Base-by-base conservation (phyloP, 2,888 invertebrate genomes). In the Hyposoter dolosus region DNA sequence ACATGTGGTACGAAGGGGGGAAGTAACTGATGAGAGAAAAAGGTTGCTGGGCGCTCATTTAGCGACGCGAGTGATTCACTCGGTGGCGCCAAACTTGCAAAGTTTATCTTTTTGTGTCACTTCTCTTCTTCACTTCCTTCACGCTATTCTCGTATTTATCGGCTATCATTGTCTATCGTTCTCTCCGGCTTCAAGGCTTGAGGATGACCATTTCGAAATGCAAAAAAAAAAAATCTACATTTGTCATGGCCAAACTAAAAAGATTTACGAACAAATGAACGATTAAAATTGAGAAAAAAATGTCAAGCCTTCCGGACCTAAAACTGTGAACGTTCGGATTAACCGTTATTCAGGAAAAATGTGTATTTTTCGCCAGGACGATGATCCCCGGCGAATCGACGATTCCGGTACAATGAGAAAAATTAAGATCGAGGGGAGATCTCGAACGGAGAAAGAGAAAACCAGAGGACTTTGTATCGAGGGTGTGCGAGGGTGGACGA, bases 51-150 rank as follows among this genome's bases (percentile, higher is more conserved):
- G 87, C 82, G 88, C 88, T 91, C 90, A 91, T 90, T 91, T 90
- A 83, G 88, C 90, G 89, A 88, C 88, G 88, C 87, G 82, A 35
- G 77, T 91, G 91, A 91, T 90, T 91, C 90, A 91, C 87, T 90
- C 87, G 76, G 85, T 85, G 91, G 89, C 91, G 91, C 90, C 90
- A 89, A 90, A 88, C 89, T 85, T 71, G 66, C 47, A 69, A 69
- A 56, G 83, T 84, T 89, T 89, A 90, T 91, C 89, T 89, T 87
- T 89, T 88, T 89, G 84, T 87, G 87, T 88, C 89, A 88, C 83
- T 88, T 87, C 80, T 87, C 83, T 85, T 60, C 60, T 28, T 28
- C 84, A 45, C 75, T 87, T 88, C 83, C 85, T 85, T 82, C 65
- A 40, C 78, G 72, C 79, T 53, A 56, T 76, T 78, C 72, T 56